phyloP scores from a whole-genome alignment of 2,797 vertebrate species.

The Pseudopleuronectes americanus region DNA sequence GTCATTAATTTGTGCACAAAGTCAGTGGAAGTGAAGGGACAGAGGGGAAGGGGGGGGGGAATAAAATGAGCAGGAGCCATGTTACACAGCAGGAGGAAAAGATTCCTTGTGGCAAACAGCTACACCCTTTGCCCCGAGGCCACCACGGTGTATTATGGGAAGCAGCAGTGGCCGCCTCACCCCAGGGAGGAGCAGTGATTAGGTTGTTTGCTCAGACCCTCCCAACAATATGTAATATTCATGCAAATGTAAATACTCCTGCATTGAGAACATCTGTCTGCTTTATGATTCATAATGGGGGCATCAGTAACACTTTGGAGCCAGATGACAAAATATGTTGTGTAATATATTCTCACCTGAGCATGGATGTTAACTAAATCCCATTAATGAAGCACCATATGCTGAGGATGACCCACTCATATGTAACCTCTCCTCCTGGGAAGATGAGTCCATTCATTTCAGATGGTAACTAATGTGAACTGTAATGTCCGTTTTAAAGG shows the following conservation, averaged over 20 bases:
- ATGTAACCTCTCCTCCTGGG: neutral
- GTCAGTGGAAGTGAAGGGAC: conserved; percentile 26
- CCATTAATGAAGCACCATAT: neutral
- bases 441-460: neutral
- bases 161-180: conserved; percentile 47
- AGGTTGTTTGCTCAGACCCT: conserved; percentile 38
- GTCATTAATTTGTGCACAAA: conserved; percentile 34
- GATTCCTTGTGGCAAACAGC: conserved; percentile 53
- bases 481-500: neutral
- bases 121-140: conserved; percentile 73
- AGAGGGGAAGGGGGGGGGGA: conserved; percentile 13
- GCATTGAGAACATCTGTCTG: neutral
- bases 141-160: conserved; percentile 70
- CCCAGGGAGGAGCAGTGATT: conserved; percentile 45
- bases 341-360: neutral
- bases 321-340: neutral
- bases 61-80: conserved; percentile 44
- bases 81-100: conserved; percentile 44
- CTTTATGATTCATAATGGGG: neutral
- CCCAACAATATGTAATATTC: conserved; percentile 43
- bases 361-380: neutral
- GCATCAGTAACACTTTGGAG: neutral
- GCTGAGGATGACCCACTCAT: neutral
- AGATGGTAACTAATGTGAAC: neutral
- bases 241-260: conserved; percentile 21